Conservation (phyloP, 2,888 invertebrate genomes). For the Fragum fragum region DNA sequence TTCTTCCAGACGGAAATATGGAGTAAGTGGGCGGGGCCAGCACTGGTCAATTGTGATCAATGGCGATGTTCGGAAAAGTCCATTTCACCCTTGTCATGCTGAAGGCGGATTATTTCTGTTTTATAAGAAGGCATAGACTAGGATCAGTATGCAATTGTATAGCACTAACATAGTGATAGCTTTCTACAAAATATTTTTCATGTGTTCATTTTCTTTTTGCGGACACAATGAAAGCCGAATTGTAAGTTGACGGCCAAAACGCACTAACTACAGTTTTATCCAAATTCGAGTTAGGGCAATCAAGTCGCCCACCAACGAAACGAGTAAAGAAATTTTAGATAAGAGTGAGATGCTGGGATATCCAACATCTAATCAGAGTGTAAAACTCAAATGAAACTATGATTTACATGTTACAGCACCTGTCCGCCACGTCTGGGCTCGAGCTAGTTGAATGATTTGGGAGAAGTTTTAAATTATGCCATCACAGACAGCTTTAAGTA, state of each 20-base stretch:
- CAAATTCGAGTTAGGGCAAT: neutral
- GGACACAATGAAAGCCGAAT: too few relatives aligned
- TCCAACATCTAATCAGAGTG: slow-evolving; percentile 10
- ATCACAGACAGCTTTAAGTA: neutral
- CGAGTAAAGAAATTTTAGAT: neutral
- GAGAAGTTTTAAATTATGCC: slow-evolving; percentile 23
- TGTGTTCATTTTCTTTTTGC: too few relatives aligned
- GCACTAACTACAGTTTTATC: neutral
- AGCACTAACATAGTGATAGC: too few relatives aligned
- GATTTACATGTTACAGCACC: slow-evolving; percentile 25
- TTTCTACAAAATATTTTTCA: too few relatives aligned
- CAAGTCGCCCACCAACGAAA: neutral
- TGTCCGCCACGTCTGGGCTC: slow-evolving; percentile 5
- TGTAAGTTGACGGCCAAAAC: neutral
- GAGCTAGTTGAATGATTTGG: slow-evolving; percentile 17
- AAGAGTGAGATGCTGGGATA: neutral
- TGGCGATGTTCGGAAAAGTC: too few relatives aligned
- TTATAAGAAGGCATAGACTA: too few relatives aligned
- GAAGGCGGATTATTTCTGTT: too few relatives aligned
- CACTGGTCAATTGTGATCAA: too few relatives aligned
- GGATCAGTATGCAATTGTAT: too few relatives aligned
- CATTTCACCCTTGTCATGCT: too few relatives aligned
- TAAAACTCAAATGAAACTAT: slow-evolving; percentile 30
- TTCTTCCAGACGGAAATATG: too few relatives aligned
- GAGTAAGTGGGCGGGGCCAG: too few relatives aligned